Evolutionary conservation across 2,113 vertebrate species (phyloP).

Genomic region (Apodemus sylvaticus): DNA sequence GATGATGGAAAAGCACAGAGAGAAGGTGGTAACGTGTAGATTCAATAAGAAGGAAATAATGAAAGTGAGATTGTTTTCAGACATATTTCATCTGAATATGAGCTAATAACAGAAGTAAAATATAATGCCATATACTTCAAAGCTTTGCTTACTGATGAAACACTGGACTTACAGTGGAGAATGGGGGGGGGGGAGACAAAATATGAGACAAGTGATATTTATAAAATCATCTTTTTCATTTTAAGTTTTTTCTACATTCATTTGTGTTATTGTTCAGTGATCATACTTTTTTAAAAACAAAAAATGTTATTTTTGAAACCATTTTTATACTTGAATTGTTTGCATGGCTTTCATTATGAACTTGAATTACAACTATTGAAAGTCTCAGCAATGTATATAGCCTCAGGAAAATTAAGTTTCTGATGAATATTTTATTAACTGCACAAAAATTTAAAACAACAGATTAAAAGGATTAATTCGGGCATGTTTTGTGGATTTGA

Average conservation of each 20-base stretch:
- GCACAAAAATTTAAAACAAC: constrained; percentile 18
- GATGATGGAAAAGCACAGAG: neutral
- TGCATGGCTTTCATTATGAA: constrained; percentile 57
- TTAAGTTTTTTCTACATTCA: neutral
- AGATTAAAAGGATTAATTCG: constrained; percentile 55
- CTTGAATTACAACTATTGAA: constrained; percentile 63
- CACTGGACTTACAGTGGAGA: neutral
- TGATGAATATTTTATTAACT: constrained; percentile 57
- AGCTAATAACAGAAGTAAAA: neutral
- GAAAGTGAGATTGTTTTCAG: neutral
- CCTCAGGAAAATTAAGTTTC: constrained; percentile 53
- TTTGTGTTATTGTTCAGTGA: neutral
- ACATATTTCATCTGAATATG: neutral
- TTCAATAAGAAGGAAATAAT: neutral
- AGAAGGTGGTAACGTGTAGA: neutral
- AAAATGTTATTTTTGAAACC: constrained; percentile 38
- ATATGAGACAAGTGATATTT: neutral
- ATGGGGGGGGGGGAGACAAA: neutral
- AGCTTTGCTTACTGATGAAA: constrained; percentile 3
- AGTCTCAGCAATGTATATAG: constrained; percentile 29
- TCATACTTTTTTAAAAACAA: constrained; percentile 1
- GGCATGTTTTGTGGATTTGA: constrained; percentile 28
- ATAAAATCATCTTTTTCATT: neutral
- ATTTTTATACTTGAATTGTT: constrained; percentile 53
- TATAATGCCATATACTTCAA: neutral